Evolutionary conservation across 1,140 invertebrate genomes (phyloP).

Genomic region (Phthorimaea operculella): DNA sequence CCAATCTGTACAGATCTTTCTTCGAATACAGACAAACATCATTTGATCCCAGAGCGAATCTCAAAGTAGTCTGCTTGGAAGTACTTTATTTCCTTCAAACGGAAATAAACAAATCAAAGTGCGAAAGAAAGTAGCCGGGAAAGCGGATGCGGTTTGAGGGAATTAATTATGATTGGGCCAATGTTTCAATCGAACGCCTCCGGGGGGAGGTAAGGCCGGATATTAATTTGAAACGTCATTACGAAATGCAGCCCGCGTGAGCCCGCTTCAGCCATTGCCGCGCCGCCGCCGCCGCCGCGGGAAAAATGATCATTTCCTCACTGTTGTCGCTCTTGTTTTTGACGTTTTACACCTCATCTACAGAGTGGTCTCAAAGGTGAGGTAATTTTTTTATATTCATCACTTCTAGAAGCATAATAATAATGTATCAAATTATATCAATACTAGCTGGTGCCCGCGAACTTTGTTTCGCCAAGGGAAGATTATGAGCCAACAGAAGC

Average conservation of each 20-base stretch:
- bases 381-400: constrained; percentile 6
- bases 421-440: too few species aligned
- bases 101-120: too few species aligned
- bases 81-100: too few species aligned
- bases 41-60: too few species aligned
- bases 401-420: too few species aligned
- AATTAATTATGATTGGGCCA: constrained; percentile 58
- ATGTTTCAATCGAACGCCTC: constrained; percentile 56
- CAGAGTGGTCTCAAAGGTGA: too few species aligned
- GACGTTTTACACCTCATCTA: neutral
- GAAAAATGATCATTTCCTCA: constrained; percentile 42
- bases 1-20: too few species aligned
- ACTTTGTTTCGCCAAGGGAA: too few species aligned
- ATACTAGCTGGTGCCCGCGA: too few species aligned
- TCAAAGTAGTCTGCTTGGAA: too few species aligned
- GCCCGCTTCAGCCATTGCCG: neutral
- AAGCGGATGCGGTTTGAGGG: constrained; percentile 40
- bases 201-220: constrained; percentile 36
- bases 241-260: constrained; percentile 42
- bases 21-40: too few species aligned
- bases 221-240: constrained; percentile 60
- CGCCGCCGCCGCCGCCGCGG: constrained; percentile 12
- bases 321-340: constrained; percentile 5
- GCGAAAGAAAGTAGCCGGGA: constrained; percentile 3
- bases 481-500: too few species aligned